Conservation (phyloP, 2,888 invertebrate species). For the Panopea generosa region DNA sequence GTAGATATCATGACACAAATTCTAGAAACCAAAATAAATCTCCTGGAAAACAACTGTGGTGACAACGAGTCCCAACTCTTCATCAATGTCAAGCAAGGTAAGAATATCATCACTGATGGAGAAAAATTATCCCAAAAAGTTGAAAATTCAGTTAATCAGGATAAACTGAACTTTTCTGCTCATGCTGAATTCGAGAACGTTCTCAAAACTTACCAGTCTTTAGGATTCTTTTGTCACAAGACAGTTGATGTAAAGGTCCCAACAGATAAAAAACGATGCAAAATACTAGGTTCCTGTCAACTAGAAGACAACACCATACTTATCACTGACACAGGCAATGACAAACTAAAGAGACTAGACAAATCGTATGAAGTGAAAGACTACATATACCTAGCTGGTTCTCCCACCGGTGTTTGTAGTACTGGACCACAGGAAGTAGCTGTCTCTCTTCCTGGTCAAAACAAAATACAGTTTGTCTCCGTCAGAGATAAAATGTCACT, state of each 20-base stretch:
- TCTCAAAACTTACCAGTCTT: no score
- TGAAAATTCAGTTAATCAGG: no score
- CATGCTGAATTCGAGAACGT: no score
- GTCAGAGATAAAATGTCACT: constrained; percentile 2
- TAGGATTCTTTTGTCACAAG: no score
- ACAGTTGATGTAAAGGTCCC: constrained; percentile 1
- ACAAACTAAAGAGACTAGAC: constrained; percentile 13
- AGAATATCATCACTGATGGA: no score
- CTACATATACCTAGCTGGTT: background rate
- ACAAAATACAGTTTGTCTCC: constrained; percentile 7
- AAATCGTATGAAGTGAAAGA: background rate
- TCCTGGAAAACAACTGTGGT: no score
- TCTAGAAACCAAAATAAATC: no score
- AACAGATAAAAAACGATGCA: background rate
- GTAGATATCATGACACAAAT: no score
- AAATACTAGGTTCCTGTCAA: background rate
- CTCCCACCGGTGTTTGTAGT: background rate
- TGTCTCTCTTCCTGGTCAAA: background rate
- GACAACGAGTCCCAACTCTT: no score
- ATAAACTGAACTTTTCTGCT: no score
- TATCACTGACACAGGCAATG: background rate
- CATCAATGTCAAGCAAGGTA: no score
- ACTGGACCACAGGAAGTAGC: background rate
- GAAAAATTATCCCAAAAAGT: no score
- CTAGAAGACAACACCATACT: background rate